These are phyloP conservation scores for Lissonota sp. DNA, from an alignment of 2,888 invertebrate genomes.

Conservation along the genomic window DNA sequence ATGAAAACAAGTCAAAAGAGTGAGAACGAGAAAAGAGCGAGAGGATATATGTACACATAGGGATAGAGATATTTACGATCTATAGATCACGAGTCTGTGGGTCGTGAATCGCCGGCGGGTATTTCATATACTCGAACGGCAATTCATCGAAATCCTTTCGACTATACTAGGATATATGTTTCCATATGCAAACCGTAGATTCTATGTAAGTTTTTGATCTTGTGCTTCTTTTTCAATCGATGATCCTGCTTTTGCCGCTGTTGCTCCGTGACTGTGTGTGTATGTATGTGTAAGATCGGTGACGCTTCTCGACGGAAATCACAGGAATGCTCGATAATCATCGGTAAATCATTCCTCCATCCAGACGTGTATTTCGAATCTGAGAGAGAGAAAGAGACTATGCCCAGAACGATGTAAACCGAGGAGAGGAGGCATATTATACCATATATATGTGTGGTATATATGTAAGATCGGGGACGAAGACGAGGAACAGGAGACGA, in stretches of 20 bases:
- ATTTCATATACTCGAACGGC: slow-evolving; percentile 52
- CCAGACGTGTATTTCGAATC: slow-evolving; percentile 60
- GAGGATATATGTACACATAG: neutral
- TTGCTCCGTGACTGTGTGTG: neutral
- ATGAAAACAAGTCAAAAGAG: neutral
- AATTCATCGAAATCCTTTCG: slow-evolving; percentile 67
- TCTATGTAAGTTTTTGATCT: slow-evolving; percentile 13
- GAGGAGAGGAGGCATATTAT: too few species aligned
- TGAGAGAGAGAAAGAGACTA: slow-evolving; percentile 33
- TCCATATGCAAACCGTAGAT: neutral
- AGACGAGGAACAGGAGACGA: slow-evolving; percentile 36
- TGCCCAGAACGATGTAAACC: too few species aligned
- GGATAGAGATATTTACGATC: slow-evolving; percentile 63
- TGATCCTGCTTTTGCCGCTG: slow-evolving; percentile 32
- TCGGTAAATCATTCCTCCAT: slow-evolving; percentile 78
- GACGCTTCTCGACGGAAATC: slow-evolving; percentile 69
- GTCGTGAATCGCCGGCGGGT: slow-evolving; percentile 64
- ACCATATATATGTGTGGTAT: too few species aligned
- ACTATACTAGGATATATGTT: slow-evolving; percentile 8
- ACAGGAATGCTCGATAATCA: slow-evolving; percentile 77
- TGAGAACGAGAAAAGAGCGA: slow-evolving; percentile 14
- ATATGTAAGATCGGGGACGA: neutral
- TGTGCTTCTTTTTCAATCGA: slow-evolving; percentile 49
- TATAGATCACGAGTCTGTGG: slow-evolving; percentile 68
- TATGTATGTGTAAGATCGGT: slow-evolving; percentile 20